Base-by-base conservation (phyloP, 2,888 invertebrate genomes). In the Drosophila testacea region DNA sequence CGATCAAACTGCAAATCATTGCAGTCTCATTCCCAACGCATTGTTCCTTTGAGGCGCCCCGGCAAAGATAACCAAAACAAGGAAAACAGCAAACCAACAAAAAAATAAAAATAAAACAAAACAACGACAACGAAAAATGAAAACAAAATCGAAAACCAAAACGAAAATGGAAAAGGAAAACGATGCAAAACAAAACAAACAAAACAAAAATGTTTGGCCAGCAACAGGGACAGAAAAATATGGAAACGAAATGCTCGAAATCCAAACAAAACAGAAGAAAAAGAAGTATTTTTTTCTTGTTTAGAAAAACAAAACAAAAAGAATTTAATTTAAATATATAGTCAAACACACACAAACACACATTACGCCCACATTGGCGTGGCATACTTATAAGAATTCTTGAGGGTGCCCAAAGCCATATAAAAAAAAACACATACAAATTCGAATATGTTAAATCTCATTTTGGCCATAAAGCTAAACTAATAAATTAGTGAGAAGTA, bases 401-500 rank as follows among this genome's bases (percentile, higher is more conserved):
- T 41, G 32, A 32, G 32, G 38, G 22, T 22, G 39, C 34, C 39
- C 36, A 28, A 22, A 51, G 27, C 44, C 44, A 56, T 30, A 36
- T 11, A 41, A 22, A 50, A 41, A 38, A n/a, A 22, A 16, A 16
- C 16, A 22, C 32, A 7, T n/a, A 41, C 11, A 42, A 42, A 42
- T 42, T 57, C 7, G 16, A 44, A 60, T 52, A 52, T 55, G 54
- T 73, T 46, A 56, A 60, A 52, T 55, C 69, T 36, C 10, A 55
- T 56, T 79, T 73, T 61, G 63, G 48, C n/a, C 52, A 55, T 60
- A 50, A 32, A 63, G 51, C 62, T 22, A 57, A 55, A 36, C 51
- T 50, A 77, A 77, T 77, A 66, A 79, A 77, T 83, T 72, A 73
- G 59, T 46, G 28, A 30, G 32, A 52, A 52, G 56, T 36, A 46